Base-by-base conservation (phyloP, 2,113 vertebrate genomes). In the Rana temporaria region DNA sequence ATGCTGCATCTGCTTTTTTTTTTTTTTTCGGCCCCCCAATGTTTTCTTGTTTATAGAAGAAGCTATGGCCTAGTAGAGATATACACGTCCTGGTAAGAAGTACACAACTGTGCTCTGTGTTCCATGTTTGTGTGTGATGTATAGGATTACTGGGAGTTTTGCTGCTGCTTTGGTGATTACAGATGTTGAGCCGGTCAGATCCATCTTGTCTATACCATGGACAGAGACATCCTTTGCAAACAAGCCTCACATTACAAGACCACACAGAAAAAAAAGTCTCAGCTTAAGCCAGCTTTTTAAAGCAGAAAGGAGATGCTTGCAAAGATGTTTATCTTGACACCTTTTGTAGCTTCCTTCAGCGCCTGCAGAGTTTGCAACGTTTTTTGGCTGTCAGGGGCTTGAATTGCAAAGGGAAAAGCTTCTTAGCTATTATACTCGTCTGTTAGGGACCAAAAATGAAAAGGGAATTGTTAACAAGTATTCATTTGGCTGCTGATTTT, bases 171-270 rank as follows among this genome's bases (percentile, higher is more conserved):
- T 66, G 38, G 71, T 67, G 81, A 82, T 76, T 68, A 82, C 26
- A 62, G 63, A 76, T 57, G 53, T 64, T 72, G 32, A 75, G 71
- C n/a, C 72, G 14, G 53, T 74, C 69, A 34, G 53, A 52, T 74
- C 66, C 71, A 60, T 60, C 64, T 32, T 76, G 73, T 62, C 72
- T 62, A 83, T 76, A 76, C 72, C 64, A 73, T 83, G 81, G 73
- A 76, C 81, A 83, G 81, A 76, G 73, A 75, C 81, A 83, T 83
- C 81, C 72, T 76, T 76, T 26, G 81, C 81, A 83, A 83, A 83
- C 81, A 83, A 71, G 55, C 73, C 72, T 83, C 81, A 83, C 76
- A 30, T 83, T 83, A 83, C 81, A 83, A 83, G 81, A 83, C 81
- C 81, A 83, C 81, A 83, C 81, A 76, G 81, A 83, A 83, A 76